Percentiles rank a stretch among this genome's conserved stretches.
phyloP scores from a whole-genome alignment of 2,113 vertebrate species.

The Natator depressus region DNA sequence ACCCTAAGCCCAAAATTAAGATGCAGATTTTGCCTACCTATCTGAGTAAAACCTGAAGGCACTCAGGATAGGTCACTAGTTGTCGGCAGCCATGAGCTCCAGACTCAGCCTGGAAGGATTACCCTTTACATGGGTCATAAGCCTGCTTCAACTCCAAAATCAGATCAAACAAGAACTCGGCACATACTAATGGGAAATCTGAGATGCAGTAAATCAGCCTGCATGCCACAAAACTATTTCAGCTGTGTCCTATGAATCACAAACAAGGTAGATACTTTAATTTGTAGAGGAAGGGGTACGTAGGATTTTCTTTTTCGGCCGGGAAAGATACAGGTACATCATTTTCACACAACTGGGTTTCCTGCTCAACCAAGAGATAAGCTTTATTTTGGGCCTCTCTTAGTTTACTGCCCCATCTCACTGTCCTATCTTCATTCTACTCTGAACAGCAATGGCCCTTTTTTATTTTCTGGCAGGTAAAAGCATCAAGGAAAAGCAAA shows the following conservation, averaged over 20 bases:
- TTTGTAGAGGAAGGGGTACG: not conserved
- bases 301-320: not conserved
- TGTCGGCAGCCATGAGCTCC: not conserved
- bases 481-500: not conserved
- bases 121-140: not conserved
- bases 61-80: not conserved
- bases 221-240: not conserved
- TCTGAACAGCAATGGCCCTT: not conserved
- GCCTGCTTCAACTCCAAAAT: not conserved
- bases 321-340: not conserved
- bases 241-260: not conserved
- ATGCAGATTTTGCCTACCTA: not conserved
- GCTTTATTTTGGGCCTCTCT: not conserved
- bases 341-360: not conserved
- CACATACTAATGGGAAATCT: not conserved
- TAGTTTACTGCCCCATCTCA: not conserved
- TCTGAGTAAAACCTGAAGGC: not conserved
- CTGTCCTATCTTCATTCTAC: not conserved
- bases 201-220: not conserved
- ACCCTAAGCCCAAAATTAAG: constrained; percentile 14
- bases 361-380: not conserved
- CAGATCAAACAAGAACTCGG: not conserved
- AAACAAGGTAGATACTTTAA: not conserved
- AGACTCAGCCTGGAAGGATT: not conserved
- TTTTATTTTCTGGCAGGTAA: not conserved